phyloP scores from a whole-genome alignment of 2,113 vertebrate genomes.

The Seriola aureovittata region DNA sequence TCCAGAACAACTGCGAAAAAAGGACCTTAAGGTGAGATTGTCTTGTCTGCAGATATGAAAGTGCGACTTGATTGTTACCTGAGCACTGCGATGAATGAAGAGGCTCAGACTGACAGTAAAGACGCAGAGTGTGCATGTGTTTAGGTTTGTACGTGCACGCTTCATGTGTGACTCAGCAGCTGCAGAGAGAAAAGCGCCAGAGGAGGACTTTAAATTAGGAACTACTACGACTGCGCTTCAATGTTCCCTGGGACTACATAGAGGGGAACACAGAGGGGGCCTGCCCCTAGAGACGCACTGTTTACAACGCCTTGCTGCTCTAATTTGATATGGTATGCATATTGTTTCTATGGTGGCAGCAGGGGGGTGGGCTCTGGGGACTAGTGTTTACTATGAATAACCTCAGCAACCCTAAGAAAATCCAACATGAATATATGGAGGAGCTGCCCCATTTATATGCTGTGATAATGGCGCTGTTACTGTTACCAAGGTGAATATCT shows the following conservation, averaged over 20 bases:
- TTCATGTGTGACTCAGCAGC: conserved; percentile 50
- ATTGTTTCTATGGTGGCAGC: conserved; percentile 25
- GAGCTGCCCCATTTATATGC: not conserved
- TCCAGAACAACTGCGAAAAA: not conserved
- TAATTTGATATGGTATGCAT: conserved; percentile 56
- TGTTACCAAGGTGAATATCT: conserved; percentile 49
- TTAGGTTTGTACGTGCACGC: not conserved
- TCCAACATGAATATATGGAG: conserved; percentile 17
- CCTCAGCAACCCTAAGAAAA: conserved; percentile 33
- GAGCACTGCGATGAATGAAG: not conserved
- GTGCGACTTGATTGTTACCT: not conserved
- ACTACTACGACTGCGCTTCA: not conserved
- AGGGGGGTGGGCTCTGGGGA: conserved; percentile 36
- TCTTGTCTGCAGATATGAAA: not conserved
- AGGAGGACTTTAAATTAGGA: not conserved
- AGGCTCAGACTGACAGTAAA: not conserved
- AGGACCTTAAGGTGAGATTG: not conserved
- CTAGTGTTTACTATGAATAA: conserved; percentile 43
- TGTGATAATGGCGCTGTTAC: conserved; percentile 21
- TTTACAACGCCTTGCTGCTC: conserved; percentile 28
- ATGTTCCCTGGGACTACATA: conserved; percentile 6
- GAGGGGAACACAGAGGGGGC: conserved; percentile 57
- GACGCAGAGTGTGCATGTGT: not conserved
- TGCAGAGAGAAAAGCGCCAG: conserved; percentile 6
- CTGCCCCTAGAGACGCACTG: conserved; percentile 72